Conservation (phyloP, 2,113 vertebrate species). For the Myrmecobius fasciatus region DNA sequence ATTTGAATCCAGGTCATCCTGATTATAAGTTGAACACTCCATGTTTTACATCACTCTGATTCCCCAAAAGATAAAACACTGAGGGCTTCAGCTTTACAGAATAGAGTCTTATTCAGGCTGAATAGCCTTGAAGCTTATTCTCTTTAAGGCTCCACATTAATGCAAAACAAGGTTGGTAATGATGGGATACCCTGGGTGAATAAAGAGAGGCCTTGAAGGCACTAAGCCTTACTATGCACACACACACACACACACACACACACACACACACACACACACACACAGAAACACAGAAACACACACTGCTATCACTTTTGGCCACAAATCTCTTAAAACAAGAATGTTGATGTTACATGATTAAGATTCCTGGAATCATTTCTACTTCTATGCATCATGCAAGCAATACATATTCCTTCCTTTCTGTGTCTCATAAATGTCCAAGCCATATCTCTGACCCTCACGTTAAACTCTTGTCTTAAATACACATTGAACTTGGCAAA, state of each 20-base stretch:
- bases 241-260: fast-evolving
- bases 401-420: not conserved
- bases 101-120: not conserved
- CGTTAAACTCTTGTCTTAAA: not conserved
- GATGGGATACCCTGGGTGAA: not conserved
- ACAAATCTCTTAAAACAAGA: not conserved
- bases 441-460: not conserved
- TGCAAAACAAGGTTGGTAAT: not conserved
- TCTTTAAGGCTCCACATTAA: not conserved
- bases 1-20: not conserved
- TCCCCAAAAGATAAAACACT: not conserved
- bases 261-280: not conserved
- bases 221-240: no score
- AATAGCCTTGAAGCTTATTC: not conserved
- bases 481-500: not conserved
- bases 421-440: not conserved
- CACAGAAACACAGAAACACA: no score
- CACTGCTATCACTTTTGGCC: not conserved
- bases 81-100: not conserved
- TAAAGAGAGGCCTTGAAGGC: not conserved
- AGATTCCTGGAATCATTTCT: not conserved
- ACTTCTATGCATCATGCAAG: not conserved
- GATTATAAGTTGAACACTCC: not conserved
- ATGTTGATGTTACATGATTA: not conserved
- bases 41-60: not conserved